A percentile compares a stretch with the other conserved stretches of the same genome.
These are phyloP conservation scores for Seriola dumerili DNA, from an alignment of 2,113 vertebrate genomes.

Conservation along the genomic window DNA sequence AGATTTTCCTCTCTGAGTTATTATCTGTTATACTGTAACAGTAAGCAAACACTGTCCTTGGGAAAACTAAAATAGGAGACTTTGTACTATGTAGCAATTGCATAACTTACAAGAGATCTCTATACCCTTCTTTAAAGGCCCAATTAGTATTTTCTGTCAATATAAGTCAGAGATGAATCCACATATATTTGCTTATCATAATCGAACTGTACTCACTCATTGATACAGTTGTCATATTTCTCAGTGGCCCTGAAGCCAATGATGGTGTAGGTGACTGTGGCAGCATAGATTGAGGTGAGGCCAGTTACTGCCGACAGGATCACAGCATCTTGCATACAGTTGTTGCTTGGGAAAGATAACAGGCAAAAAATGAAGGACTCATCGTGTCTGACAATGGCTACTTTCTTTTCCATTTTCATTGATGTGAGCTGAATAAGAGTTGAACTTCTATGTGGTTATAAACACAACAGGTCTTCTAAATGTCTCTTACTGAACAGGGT, in stretches of 20 bases:
- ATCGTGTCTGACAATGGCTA: neutral
- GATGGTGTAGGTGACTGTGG: slow-evolving; percentile 92
- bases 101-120: too few relatives aligned
- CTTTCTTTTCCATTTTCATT: neutral
- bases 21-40: too few relatives aligned
- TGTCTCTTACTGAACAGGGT: slow-evolving; percentile 91
- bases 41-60: too few relatives aligned
- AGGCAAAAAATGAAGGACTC: neutral
- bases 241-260: slow-evolving; percentile 94
- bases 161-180: too few relatives aligned
- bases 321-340: slow-evolving; percentile 90
- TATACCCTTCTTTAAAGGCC: neutral
- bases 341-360: slow-evolving; percentile 85
- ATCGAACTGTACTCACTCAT: slow-evolving; percentile 76
- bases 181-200: too few relatives aligned
- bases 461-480: neutral
- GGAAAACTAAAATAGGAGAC: too few relatives aligned
- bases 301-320: slow-evolving; percentile 90
- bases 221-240: slow-evolving; percentile 88
- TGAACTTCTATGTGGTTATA: neutral
- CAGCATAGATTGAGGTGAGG: slow-evolving; percentile 90
- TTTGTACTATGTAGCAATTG: too few relatives aligned
- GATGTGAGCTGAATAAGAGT: neutral
- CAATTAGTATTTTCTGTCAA: neutral
- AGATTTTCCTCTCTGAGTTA: too few relatives aligned